Evolutionary conservation across 2,797 vertebrate genomes (phyloP), one percentile per base, ranked within the genome.

Genomic region (Gephyroberyx darwinii): DNA sequence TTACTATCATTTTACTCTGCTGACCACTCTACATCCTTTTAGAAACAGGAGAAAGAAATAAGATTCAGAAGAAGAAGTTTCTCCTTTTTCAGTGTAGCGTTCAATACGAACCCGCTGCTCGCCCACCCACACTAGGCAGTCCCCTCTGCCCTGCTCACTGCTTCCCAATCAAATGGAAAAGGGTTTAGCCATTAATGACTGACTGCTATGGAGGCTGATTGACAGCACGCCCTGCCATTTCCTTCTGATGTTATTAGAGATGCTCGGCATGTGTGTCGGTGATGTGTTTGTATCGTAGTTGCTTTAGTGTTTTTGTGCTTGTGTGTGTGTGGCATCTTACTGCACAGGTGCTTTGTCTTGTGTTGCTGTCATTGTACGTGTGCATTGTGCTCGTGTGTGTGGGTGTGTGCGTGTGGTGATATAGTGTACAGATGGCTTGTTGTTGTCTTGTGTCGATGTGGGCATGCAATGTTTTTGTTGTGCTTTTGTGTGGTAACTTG

Each of bases 111-210:
- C 74, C 31, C 43, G 19, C 16, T 30, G 33, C 52, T 19, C 2
- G 0, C 66, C 62, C 71, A 39, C 50, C 62, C 41, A 19, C 55
- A 66, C 20, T 35, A 50, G 69, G 70, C 43, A 75, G 20, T 16
- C 5, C 7, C 13, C 20, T 60, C 60, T 70, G 12, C 58, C 35
- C 20, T 53, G 22, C 54, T 69, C 52, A 39, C 50, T 19, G 10
- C 31, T 62, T 73, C 20, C 20, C 68, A 70, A 37, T 37, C 14
- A 57, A 56, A 74, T 41, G 39, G 39, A 47, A 30, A 58, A 68
- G 12, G 39, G 39, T 60, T 9, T 9, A 68, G 5, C 50, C 69
- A 59, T 61, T 19, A 77, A 68, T 75, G 53, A 73, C 31, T 56
- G 62, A 69, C 66, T 37, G 7, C 71, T 43, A 52, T 41, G 19